Percentiles rank a stretch among this genome's conserved stretches.
phyloP scores from a whole-genome alignment of 1,140 invertebrate genomes.

The Psilanteris sp. region DNA sequence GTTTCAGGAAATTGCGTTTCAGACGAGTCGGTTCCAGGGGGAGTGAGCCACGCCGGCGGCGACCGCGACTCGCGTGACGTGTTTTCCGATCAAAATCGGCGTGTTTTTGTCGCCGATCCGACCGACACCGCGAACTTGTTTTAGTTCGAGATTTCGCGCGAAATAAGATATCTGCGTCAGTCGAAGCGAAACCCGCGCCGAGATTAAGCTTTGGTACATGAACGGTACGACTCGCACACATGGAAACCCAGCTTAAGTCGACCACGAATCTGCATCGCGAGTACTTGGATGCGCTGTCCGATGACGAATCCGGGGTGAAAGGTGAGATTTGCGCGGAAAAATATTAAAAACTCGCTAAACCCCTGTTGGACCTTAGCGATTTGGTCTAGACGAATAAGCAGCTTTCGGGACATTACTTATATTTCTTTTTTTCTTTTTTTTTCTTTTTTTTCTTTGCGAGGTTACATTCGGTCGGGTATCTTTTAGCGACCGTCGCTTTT shows the following conservation, averaged over 20 bases:
- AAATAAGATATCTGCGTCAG: slow-evolving; percentile 27
- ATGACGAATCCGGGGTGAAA: slow-evolving; percentile 68
- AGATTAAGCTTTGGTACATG: background rate
- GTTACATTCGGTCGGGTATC: background rate
- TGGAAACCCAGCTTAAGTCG: slow-evolving; percentile 67
- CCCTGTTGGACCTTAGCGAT: background rate
- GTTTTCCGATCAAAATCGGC: slow-evolving; percentile 48
- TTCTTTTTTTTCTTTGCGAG: slow-evolving; percentile 19
- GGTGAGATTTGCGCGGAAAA: slow-evolving; percentile 72
- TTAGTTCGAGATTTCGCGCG: slow-evolving; percentile 5
- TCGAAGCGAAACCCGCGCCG: background rate
- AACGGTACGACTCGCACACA: slow-evolving; percentile 44
- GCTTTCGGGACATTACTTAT: slow-evolving; percentile 25
- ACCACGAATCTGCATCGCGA: slow-evolving; percentile 67
- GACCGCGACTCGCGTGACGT: slow-evolving; percentile 38
- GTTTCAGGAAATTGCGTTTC: slow-evolving; percentile 34
- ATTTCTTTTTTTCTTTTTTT: no score
- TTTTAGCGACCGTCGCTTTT: slow-evolving; percentile 6
- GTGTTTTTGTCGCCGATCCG: slow-evolving; percentile 32
- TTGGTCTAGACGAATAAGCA: slow-evolving; percentile 34
- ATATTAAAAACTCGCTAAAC: slow-evolving; percentile 68
- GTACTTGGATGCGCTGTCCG: slow-evolving; percentile 75
- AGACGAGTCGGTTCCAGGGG: background rate
- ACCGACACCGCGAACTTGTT: slow-evolving; percentile 25
- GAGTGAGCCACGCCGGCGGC: slow-evolving; percentile 28